These are phyloP conservation scores for Polypterus bichir DNA, from an alignment of 2,113 vertebrate species.

Conservation along the genomic window DNA sequence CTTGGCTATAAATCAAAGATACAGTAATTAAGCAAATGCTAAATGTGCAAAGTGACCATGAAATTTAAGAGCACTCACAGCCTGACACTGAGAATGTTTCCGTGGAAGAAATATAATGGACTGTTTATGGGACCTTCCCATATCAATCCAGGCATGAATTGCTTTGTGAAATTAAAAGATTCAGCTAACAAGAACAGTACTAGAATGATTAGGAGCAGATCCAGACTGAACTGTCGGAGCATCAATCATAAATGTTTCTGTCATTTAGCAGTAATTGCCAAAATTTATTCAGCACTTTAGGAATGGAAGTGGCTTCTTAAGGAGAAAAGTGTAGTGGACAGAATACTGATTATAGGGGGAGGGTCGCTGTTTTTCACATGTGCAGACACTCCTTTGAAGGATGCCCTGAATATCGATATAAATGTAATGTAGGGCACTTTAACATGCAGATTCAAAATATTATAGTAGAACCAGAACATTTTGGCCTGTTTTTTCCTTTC, in stretches of 20 bases:
- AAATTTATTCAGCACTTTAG: slow-evolving; percentile 9
- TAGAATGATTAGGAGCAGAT: slow-evolving; percentile 8
- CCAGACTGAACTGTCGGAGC: slow-evolving; percentile 10
- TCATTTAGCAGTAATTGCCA: slow-evolving; percentile 5
- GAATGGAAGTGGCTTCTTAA: slow-evolving; percentile 2
- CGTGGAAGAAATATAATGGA: slow-evolving; percentile 2
- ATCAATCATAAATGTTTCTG: slow-evolving; percentile 15
- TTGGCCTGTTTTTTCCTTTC: too few species aligned
- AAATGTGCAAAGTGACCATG: slow-evolving; percentile 12
- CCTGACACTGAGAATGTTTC: slow-evolving; percentile 21
- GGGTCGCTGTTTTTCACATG: slow-evolving; percentile 15
- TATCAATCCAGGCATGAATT: slow-evolving; percentile 1
- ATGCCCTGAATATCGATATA: slow-evolving; percentile 35
- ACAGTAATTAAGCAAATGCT: slow-evolving; percentile 13
- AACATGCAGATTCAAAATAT: neutral
- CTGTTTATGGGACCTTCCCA: slow-evolving; percentile 10
- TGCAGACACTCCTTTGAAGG: neutral
- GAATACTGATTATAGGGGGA: slow-evolving; percentile 24
- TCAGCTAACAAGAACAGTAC: neutral
- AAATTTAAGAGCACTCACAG: slow-evolving; percentile 6
- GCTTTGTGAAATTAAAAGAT: neutral
- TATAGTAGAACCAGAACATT: neutral
- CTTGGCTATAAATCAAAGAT: slow-evolving; percentile 16
- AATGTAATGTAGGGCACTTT: slow-evolving; percentile 35
- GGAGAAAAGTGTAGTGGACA: slow-evolving; percentile 16